Conservation (phyloP, 2,797 vertebrate species). For the Falco peregrinus region DNA sequence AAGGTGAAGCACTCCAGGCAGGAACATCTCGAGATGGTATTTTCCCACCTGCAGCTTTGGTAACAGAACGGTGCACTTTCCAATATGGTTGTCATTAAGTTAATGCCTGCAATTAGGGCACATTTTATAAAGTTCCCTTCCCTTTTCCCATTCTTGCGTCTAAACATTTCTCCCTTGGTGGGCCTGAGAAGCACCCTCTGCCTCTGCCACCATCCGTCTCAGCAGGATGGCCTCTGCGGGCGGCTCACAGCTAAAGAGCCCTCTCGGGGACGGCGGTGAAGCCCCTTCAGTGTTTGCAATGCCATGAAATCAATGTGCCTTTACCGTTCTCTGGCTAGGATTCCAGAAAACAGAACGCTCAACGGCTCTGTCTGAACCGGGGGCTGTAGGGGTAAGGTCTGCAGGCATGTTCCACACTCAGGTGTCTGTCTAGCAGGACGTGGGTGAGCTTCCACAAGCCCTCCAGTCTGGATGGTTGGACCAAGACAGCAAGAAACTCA, state of each 20-base stretch:
- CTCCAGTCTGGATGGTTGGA: background rate
- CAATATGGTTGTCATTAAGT: background rate
- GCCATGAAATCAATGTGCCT: background rate
- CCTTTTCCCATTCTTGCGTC: background rate
- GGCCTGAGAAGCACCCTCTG: accelerated
- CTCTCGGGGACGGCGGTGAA: background rate
- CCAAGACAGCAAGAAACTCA: background rate
- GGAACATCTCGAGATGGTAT: background rate
- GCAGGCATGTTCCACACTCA: background rate
- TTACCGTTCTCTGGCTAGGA: background rate
- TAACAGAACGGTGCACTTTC: background rate
- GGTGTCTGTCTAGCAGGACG: background rate
- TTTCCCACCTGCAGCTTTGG: background rate
- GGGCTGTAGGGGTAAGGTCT: background rate
- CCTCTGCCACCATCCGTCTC: background rate
- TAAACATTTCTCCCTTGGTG: background rate
- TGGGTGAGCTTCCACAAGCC: background rate
- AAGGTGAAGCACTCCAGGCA: background rate
- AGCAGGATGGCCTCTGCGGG: background rate
- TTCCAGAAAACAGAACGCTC: background rate
- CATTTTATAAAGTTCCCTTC: background rate
- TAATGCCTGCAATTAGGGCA: background rate
- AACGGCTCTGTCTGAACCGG: background rate
- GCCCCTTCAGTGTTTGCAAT: background rate
- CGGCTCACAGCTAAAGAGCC: background rate